Evolutionary conservation across 64 coral and sea anemone genomes (phyloP).

Genomic region (Actinia equina): DNA sequence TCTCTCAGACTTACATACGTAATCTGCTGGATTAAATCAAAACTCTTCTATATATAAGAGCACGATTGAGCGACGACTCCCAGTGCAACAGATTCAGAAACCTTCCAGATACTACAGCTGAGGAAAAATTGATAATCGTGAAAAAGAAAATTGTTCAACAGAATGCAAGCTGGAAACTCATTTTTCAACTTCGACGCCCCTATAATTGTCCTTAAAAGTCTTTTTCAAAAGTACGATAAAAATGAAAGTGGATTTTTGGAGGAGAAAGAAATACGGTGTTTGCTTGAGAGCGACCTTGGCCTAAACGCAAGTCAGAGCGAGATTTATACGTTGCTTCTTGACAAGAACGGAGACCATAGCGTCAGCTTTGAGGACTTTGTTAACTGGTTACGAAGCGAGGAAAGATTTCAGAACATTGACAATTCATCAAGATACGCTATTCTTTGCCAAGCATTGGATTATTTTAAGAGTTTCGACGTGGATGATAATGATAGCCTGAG

Average conservation of each 20-base stretch:
- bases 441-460: conserved; percentile 43
- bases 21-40: background rate
- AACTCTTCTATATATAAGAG: background rate
- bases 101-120: background rate
- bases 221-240: conserved; percentile 77
- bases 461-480: conserved; percentile 65
- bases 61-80: background rate
- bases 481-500: conserved; percentile 57
- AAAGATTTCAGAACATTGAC: conserved; percentile 68
- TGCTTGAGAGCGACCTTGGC: conserved; percentile 76
- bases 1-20: background rate
- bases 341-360: conserved; percentile 64
- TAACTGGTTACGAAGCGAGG: conserved; percentile 82
- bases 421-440: conserved; percentile 53
- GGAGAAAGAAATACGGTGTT: conserved; percentile 33
- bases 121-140: background rate
- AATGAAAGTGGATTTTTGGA: conserved; percentile 52
- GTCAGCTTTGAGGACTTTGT: conserved; percentile 74
- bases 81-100: background rate
- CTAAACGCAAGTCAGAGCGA: conserved; percentile 46
- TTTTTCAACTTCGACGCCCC: conserved; percentile 63
- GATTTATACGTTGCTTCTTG: conserved; percentile 61
- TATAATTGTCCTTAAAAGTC: conserved; percentile 55
- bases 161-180: conserved; percentile 66
- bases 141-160: conserved; percentile 12